These are phyloP conservation scores for Cassiopea andromeda DNA, from an alignment of 30 jellyfish, hydroid and myxozoan genomes.

Conservation along the genomic window DNA sequence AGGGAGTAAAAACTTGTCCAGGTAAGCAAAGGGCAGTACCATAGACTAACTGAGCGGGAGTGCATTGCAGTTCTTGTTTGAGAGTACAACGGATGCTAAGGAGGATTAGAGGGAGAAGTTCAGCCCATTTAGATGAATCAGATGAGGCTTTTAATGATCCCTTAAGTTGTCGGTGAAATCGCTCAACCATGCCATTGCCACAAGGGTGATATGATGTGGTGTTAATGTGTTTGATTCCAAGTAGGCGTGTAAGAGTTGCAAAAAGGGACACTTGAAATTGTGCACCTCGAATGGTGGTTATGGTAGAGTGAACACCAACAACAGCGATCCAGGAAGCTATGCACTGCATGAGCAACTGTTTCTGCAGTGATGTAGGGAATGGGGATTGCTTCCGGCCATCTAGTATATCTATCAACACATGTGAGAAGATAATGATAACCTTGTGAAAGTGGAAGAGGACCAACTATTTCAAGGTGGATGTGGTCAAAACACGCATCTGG, in stretches of 20 bases:
- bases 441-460: conserved; percentile 43
- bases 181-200: conserved; percentile 66
- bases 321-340: conserved; percentile 27
- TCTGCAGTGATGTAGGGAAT: conserved; percentile 47
- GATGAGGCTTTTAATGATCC: conserved; percentile 26
- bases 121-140: conserved; percentile 46
- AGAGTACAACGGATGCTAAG: conserved; percentile 50
- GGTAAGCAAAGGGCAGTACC: neutral
- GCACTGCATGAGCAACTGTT: conserved; percentile 32
- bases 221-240: conserved; percentile 20
- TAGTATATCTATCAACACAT: conserved; percentile 41
- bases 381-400: conserved; percentile 61
- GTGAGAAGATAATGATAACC: conserved; percentile 33
- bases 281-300: conserved; percentile 70
- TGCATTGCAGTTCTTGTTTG: conserved; percentile 14
- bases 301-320: conserved; percentile 53
- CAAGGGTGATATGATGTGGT: conserved; percentile 69
- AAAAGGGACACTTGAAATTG: conserved; percentile 38
- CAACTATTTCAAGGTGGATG: conserved; percentile 59
- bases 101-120: conserved; percentile 46
- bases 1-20: neutral
- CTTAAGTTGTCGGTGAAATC: conserved; percentile 37
- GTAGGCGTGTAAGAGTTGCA: neutral
- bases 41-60: conserved; percentile 32
- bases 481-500: conserved; percentile 53